Conservation (phyloP, 2,113 vertebrate genomes). For the Acanthochromis polyacanthus region DNA sequence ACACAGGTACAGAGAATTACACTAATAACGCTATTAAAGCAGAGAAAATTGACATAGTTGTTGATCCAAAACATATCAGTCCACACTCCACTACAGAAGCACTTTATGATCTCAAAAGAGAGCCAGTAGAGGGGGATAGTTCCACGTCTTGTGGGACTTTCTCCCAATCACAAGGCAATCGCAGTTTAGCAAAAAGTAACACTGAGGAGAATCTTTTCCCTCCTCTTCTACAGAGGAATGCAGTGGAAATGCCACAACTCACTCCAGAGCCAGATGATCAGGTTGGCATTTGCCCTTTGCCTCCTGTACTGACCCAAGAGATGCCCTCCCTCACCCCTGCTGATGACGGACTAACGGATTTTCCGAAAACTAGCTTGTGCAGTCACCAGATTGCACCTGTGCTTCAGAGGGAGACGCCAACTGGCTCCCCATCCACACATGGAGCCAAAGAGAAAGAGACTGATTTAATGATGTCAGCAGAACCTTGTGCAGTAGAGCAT, state of each 20-base stretch:
- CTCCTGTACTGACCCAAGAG: slow-evolving; percentile 81
- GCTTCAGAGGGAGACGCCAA: slow-evolving; percentile 74
- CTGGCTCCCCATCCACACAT: slow-evolving; percentile 30
- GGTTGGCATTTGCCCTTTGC: slow-evolving; percentile 65
- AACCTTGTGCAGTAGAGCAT: slow-evolving; percentile 29
- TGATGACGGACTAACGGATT: slow-evolving; percentile 48
- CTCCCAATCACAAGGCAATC: slow-evolving; percentile 29
- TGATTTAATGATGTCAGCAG: slow-evolving; percentile 26
- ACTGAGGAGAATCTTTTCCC: slow-evolving; percentile 59
- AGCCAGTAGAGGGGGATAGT: slow-evolving; percentile 66
- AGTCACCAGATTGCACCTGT: slow-evolving; percentile 71
- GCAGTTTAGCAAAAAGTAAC: slow-evolving; percentile 38
- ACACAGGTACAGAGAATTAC: slow-evolving; percentile 36
- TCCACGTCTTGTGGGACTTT: slow-evolving; percentile 29
- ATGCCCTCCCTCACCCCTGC: slow-evolving; percentile 86
- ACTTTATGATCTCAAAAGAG: slow-evolving; percentile 69
- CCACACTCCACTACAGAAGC: slow-evolving; percentile 60
- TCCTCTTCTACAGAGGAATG: slow-evolving; percentile 70
- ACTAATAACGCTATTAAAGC: slow-evolving; percentile 35
- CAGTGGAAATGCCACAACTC: slow-evolving; percentile 84
- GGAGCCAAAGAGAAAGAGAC: slow-evolving; percentile 23
- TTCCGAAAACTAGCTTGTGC: slow-evolving; percentile 23
- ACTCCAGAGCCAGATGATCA: slow-evolving; percentile 77
- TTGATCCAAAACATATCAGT: slow-evolving; percentile 43
- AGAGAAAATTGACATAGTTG: slow-evolving; percentile 43